Evolutionary conservation across 2,113 vertebrate genomes (phyloP).

Genomic region (Microcebus lehilahytsara): DNA sequence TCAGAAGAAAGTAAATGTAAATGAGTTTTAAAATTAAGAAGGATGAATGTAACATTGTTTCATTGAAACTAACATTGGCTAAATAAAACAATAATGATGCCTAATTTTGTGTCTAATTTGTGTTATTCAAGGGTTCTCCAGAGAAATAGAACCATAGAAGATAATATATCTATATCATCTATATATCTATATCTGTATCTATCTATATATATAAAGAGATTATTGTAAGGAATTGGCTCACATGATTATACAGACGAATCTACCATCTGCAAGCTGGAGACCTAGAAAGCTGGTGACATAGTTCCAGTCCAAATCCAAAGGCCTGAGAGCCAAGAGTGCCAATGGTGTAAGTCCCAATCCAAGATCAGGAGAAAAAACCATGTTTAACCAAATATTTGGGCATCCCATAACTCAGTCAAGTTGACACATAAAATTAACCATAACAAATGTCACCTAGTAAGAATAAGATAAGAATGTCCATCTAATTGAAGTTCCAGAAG

Average conservation of each 20-base stretch:
- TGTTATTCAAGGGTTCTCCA: background rate
- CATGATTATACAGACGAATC: background rate
- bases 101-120: background rate
- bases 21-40: background rate
- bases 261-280: background rate
- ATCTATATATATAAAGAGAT: background rate
- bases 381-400: background rate
- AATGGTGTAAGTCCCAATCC: background rate
- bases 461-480: background rate
- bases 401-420: background rate
- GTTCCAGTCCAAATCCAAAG: background rate
- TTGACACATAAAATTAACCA: background rate
- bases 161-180: background rate
- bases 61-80: background rate
- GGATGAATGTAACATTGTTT: background rate
- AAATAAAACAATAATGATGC: background rate
- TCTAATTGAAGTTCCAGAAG: background rate
- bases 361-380: background rate
- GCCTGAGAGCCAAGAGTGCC: background rate
- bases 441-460: background rate
- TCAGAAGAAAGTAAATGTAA: conserved; percentile 19
- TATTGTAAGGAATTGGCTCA: background rate
- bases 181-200: background rate
- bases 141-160: background rate
- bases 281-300: background rate